Base-by-base conservation (phyloP, 2,113 vertebrate genomes). In the Brachyhypopomus occidentalis region DNA sequence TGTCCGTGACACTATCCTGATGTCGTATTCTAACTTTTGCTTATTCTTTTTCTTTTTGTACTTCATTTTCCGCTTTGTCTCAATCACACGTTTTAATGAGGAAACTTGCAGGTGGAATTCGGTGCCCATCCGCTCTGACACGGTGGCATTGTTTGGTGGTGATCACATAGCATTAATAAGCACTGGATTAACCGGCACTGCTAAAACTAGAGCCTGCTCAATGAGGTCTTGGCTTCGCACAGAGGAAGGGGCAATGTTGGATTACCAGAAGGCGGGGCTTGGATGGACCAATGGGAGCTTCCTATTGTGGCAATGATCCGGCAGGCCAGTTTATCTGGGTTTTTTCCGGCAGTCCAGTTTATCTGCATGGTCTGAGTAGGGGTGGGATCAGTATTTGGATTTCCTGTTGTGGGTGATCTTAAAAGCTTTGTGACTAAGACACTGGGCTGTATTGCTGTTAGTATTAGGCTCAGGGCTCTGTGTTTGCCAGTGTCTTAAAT, bases 141-240 rank as follows among this genome's bases (percentile, higher is more conserved):
- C 56, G 12, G 4, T n/a, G 36, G 23, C 3, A 12, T 5, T 14
- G 34, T 20, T 38, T 27, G 27, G 36, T 25, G 36, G 41, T 59
- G 52, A 70, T 17, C 19, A 22, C 34, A 45, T n/a, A 30, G 52
- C 56, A 38, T 73, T 80, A 81, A 60, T 34, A 58, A 77, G 76
- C 25, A 59, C 19, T 19, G 72, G 80, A 82, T 82, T 72, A 82
- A 74, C 34, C 69, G 59, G 66, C 34, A 72, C 34, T 27, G 48
- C 77, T 83, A 83, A 76, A 45, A 82, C 79, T 79, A 80, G 22
- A 67, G 38, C 64, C 45, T 52, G 45, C 2, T 2, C 72, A 63
- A 38, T 56, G 36, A 52, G 66, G 17, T 34, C 5, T 30, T 72
- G 72, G 72, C 75, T 75, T 78, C 55, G 62, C 11, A 38, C 2